A percentile compares a stretch with the other conserved stretches of the same genome.
Evolutionary conservation across 2,888 invertebrate species (phyloP).

Genomic region (Morpho helenor): DNA sequence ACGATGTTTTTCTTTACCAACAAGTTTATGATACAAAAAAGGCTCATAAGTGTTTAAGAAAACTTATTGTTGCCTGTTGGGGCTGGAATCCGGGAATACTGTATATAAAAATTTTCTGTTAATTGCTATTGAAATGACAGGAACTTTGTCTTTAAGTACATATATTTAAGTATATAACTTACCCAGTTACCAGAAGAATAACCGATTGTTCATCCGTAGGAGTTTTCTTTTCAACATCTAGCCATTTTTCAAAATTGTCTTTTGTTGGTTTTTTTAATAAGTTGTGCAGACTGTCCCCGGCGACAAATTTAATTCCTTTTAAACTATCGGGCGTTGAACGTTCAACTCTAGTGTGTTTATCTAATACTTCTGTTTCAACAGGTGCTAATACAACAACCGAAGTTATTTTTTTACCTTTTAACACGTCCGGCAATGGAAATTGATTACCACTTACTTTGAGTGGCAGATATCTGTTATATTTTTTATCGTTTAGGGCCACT

Average conservation of each 20-base stretch:
- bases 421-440: conserved; percentile 89
- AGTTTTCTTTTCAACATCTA: conserved; percentile 87
- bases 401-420: conserved; percentile 87
- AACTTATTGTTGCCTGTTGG: too few relatives aligned
- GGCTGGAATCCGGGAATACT: too few relatives aligned
- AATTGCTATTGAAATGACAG: too few relatives aligned
- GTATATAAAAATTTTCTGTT: too few relatives aligned
- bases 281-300: conserved; percentile 87
- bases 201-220: conserved; percentile 88
- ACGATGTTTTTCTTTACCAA: too few relatives aligned
- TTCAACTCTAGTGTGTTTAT: conserved; percentile 71
- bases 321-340: conserved; percentile 77
- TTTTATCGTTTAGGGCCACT: conserved; percentile 85
- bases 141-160: too few relatives aligned
- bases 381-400: conserved; percentile 93
- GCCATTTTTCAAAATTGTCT: conserved; percentile 89
- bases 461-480: conserved; percentile 91
- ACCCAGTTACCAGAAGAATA: conserved; percentile 90
- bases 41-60: background rate
- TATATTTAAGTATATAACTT: conserved; percentile 46
- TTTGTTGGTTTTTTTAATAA: conserved; percentile 86
- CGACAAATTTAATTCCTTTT: conserved; percentile 85
- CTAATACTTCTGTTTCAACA: conserved; percentile 84
- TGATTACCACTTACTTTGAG: conserved; percentile 91
- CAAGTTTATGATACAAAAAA: background rate